These are phyloP conservation scores for Latheticus oryzae DNA, from an alignment of 2,888 invertebrate genomes.

Conservation along the genomic window DNA sequence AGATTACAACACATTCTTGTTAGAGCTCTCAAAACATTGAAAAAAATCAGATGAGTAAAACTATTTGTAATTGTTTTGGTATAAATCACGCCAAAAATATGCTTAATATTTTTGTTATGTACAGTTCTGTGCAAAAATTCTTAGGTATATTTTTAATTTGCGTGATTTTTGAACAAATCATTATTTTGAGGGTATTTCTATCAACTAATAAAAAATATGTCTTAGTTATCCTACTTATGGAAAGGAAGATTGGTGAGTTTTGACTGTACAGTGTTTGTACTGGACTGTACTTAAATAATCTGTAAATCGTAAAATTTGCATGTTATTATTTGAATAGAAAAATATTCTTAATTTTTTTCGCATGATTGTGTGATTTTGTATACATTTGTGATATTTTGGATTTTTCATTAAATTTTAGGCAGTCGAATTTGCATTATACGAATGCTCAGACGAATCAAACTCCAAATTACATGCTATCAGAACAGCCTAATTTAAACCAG, in stretches of 20 bases:
- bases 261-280: slow-evolving; percentile 44
- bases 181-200: slow-evolving; percentile 4
- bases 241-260: slow-evolving; percentile 72
- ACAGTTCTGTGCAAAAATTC: slow-evolving; percentile 2
- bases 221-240: slow-evolving; percentile 70
- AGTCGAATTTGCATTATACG: slow-evolving; percentile 63
- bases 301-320: slow-evolving; percentile 14
- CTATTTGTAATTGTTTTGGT: too few species aligned
- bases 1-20: too few species aligned
- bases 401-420: slow-evolving; percentile 57
- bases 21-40: too few species aligned
- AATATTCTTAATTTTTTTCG: neutral
- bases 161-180: too few species aligned
- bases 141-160: neutral
- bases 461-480: slow-evolving; percentile 65
- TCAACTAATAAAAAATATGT: slow-evolving; percentile 35
- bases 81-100: too few species aligned
- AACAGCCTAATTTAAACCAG: slow-evolving; percentile 56
- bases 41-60: too few species aligned
- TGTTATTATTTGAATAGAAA: slow-evolving; percentile 2
- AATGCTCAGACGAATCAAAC: slow-evolving; percentile 58
- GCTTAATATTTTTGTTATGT: too few species aligned
- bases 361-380: slow-evolving; percentile 3
- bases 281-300: slow-evolving; percentile 39
- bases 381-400: slow-evolving; percentile 7